Conservation (phyloP, 2,888 invertebrate genomes). For the Tetheella fluctuosa region DNA sequence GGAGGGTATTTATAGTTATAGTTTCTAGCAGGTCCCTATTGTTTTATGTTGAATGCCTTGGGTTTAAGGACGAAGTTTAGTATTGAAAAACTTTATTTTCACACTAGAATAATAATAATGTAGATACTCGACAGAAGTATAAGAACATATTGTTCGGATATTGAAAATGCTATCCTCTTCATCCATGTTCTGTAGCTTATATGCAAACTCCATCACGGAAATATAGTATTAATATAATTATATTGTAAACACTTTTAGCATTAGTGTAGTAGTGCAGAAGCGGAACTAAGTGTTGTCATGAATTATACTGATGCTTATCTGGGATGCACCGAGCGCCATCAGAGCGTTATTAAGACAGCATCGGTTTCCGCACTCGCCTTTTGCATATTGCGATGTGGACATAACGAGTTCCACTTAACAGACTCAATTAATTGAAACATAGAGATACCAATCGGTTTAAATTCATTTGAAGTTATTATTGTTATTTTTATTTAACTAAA, state of each 20-base stretch:
- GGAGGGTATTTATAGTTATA: no score
- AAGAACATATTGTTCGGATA: not conserved
- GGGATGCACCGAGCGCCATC: conserved; percentile 39
- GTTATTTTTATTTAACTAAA: not conserved
- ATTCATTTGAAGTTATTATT: not conserved
- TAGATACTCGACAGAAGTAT: no score
- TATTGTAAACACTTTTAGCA: conserved; percentile 7
- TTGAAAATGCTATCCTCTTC: not conserved
- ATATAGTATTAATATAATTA: conserved; percentile 6
- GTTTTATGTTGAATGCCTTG: no score
- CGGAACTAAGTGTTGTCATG: conserved; percentile 56
- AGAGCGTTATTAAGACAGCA: conserved; percentile 31
- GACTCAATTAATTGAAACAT: conserved; percentile 10
- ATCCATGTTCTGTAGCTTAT: no score
- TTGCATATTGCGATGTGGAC: conserved; percentile 25
- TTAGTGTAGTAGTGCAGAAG: conserved; percentile 37
- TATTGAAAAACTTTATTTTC: no score
- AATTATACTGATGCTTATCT: conserved; percentile 51
- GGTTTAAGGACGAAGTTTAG: no score
- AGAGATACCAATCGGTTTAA: not conserved
- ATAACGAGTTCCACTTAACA: conserved; percentile 14
- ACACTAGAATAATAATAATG: no score
- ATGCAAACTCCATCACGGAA: not conserved
- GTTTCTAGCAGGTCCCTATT: no score
- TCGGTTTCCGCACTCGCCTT: conserved; percentile 46